These are phyloP conservation scores for Chelmon rostratus DNA, from an alignment of 2,797 vertebrate species.

Conservation along the genomic window DNA sequence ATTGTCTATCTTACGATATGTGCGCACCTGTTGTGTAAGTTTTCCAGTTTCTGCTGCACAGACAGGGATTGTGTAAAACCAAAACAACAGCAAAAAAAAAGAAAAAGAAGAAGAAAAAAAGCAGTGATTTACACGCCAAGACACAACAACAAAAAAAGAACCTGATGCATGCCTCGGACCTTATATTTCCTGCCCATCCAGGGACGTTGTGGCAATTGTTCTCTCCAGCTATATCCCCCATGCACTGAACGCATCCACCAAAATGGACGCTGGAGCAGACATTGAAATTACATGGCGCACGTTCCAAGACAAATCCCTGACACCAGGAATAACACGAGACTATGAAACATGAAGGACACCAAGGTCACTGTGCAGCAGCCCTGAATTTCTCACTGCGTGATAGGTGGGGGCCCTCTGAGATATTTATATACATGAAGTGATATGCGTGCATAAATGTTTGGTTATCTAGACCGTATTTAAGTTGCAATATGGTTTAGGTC, in stretches of 20 bases:
- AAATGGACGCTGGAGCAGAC: slow-evolving; percentile 82
- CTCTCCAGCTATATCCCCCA: slow-evolving; percentile 57
- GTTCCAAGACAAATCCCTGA: slow-evolving; percentile 82
- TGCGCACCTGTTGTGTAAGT: neutral
- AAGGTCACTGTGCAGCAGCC: slow-evolving; percentile 67
- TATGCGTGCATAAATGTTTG: slow-evolving; percentile 47
- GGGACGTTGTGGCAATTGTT: slow-evolving; percentile 59
- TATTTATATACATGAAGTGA: slow-evolving; percentile 38
- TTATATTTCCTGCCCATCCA: slow-evolving; percentile 37
- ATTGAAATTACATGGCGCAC: slow-evolving; percentile 83
- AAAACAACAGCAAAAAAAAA: slow-evolving; percentile 21
- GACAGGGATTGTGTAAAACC: slow-evolving; percentile 23
- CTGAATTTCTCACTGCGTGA: slow-evolving; percentile 38
- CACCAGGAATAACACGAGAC: slow-evolving; percentile 79
- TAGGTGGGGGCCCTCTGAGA: slow-evolving; percentile 39
- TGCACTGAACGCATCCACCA: slow-evolving; percentile 61
- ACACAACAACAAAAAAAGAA: slow-evolving; percentile 43
- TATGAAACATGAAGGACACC: slow-evolving; percentile 59
- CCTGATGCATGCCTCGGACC: slow-evolving; percentile 32
- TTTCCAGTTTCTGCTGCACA: neutral
- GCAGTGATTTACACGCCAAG: slow-evolving; percentile 30
- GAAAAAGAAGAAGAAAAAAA: too few relatives aligned
- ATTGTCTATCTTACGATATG: neutral
- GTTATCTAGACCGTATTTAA: slow-evolving; percentile 63
- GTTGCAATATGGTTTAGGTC: slow-evolving; percentile 39